These are phyloP conservation scores for Apoda limacodes DNA, from an alignment of 2,888 invertebrate genomes.

Conservation along the genomic window DNA sequence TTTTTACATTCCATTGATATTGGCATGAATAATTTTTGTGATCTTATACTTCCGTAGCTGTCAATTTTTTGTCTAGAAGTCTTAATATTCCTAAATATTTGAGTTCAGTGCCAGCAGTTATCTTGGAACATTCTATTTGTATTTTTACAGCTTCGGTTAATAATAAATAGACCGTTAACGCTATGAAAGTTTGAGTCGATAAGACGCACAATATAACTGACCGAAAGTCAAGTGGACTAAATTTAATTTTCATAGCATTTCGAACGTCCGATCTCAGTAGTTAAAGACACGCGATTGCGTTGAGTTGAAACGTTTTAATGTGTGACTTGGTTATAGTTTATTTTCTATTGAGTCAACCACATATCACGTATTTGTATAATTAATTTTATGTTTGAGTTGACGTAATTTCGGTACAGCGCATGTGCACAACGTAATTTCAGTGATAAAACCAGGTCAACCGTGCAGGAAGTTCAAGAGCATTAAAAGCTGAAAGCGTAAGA, in stretches of 20 bases:
- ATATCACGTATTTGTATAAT: slow-evolving; percentile 28
- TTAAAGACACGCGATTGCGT: slow-evolving; percentile 49
- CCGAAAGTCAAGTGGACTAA: slow-evolving; percentile 41
- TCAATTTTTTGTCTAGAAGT: too few species aligned
- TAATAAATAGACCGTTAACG: slow-evolving; percentile 3
- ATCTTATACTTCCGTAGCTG: too few species aligned
- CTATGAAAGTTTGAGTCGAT: slow-evolving; percentile 25
- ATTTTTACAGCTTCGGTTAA: too few species aligned
- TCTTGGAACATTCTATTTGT: too few species aligned
- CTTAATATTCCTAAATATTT: too few species aligned
- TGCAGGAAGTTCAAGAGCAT: slow-evolving; percentile 27
- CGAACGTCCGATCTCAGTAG: slow-evolving; percentile 56
- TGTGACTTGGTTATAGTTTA: slow-evolving; percentile 30
- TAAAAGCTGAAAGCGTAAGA: slow-evolving; percentile 12
- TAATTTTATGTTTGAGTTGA: slow-evolving; percentile 26
- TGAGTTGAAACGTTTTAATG: slow-evolving; percentile 35
- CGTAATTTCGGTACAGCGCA: slow-evolving; percentile 33
- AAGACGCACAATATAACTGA: slow-evolving; percentile 28
- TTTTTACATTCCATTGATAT: slow-evolving; percentile 18
- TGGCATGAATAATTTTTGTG: too few species aligned
- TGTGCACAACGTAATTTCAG: slow-evolving; percentile 21
- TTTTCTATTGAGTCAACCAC: slow-evolving; percentile 50
- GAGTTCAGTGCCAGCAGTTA: too few species aligned
- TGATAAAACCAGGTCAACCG: background rate
- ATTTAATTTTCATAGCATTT: slow-evolving; percentile 51